A percentile compares a stretch with the other conserved stretches of the same genome.
Conservation (phyloP, 1,140 invertebrate species). For the Propsilocerus akamusi region DNA sequence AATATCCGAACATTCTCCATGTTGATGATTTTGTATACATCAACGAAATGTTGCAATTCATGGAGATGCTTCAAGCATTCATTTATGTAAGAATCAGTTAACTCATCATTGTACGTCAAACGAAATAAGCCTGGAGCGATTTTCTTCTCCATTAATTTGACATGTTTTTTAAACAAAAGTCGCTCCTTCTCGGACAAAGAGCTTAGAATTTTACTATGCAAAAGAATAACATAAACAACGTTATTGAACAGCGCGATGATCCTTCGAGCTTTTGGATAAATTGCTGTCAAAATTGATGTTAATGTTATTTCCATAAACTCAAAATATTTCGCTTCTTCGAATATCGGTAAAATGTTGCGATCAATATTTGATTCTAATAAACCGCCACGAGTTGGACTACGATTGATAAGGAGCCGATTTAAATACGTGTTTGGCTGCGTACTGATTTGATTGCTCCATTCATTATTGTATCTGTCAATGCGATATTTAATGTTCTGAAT, state of each 20-base stretch:
- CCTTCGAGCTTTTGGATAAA: constrained; percentile 40
- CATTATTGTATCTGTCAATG: constrained; percentile 17
- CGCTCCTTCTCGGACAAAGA: constrained; percentile 35
- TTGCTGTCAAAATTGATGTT: constrained; percentile 26
- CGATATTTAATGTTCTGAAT: neutral
- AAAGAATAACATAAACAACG: constrained; percentile 49
- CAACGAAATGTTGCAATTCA: constrained; percentile 50
- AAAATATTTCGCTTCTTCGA: constrained; percentile 24
- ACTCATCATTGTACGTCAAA: constrained; percentile 47
- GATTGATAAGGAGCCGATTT: constrained; percentile 49
- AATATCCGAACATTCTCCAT: constrained; percentile 50
- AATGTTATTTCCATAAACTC: constrained; percentile 31
- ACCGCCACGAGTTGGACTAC: constrained; percentile 37
- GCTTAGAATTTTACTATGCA: constrained; percentile 62
- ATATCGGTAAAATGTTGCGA: constrained; percentile 15
- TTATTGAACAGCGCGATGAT: constrained; percentile 50
- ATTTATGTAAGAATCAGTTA: constrained; percentile 55
- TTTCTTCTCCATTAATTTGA: constrained; percentile 42
- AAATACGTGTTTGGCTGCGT: constrained; percentile 17
- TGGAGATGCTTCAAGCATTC: constrained; percentile 50
- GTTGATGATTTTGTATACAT: constrained; percentile 64
- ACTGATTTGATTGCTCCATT: constrained; percentile 31
- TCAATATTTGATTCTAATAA: constrained; percentile 66
- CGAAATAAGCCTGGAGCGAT: constrained; percentile 60
- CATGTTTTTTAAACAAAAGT: constrained; percentile 35